Evolutionary conservation across 1,140 invertebrate genomes (phyloP).

Genomic region (Apis laboriosa): DNA sequence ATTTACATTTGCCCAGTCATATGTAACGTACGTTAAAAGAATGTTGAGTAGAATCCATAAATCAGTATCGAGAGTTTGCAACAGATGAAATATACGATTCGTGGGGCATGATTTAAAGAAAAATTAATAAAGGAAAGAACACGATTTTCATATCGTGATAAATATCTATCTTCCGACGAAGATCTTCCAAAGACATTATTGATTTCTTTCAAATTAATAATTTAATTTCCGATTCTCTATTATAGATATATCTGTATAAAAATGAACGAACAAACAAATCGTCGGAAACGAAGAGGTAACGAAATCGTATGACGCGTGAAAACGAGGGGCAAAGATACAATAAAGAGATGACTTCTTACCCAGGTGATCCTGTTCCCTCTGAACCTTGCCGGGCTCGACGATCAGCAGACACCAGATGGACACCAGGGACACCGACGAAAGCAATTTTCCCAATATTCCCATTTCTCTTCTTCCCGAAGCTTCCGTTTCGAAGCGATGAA

Average conservation of each 20-base stretch:
- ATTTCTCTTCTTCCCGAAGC: conserved; percentile 39
- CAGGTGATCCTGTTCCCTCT: conserved; percentile 40
- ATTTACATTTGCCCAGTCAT: conserved; percentile 29
- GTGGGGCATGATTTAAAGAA: too few species aligned
- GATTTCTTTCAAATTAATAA: too few species aligned
- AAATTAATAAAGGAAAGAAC: too few species aligned
- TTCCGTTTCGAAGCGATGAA: conserved; percentile 34
- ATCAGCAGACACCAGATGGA: conserved; percentile 53
- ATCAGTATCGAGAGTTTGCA: background rate
- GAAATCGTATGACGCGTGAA: background rate
- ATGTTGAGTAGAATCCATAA: conserved; percentile 6
- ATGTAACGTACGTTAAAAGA: background rate
- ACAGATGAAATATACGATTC: background rate
- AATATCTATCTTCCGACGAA: too few species aligned
- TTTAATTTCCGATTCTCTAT: too few species aligned
- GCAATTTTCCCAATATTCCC: conserved; percentile 52
- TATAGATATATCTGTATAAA: too few species aligned
- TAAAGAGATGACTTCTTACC: conserved; percentile 35
- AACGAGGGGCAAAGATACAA: background rate
- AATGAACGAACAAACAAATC: too few species aligned
- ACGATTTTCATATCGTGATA: too few species aligned
- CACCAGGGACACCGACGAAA: conserved; percentile 44
- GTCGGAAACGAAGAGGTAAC: background rate
- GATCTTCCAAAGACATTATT: too few species aligned
- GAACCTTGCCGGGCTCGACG: conserved; percentile 33